Base-by-base conservation (phyloP, 2,797 vertebrate genomes). In the Schizopygopsis malacanthus region DNA sequence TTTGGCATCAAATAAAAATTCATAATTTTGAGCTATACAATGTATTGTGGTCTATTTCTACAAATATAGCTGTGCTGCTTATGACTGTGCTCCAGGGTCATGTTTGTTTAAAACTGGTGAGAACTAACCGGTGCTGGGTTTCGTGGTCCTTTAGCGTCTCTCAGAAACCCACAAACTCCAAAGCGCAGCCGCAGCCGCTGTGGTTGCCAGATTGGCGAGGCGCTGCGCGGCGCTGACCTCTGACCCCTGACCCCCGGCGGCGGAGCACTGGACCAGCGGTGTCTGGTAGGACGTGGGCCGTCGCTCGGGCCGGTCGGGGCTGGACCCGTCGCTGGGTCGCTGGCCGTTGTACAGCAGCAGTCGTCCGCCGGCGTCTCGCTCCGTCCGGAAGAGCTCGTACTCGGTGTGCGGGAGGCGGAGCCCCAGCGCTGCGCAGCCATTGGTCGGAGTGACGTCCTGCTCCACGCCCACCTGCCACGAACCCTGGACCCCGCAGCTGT, bases 351-450 rank as follows among this genome's bases (percentile, higher is more conserved):
- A 99, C 12, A 99, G 96, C 91, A 99, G 93, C 90, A 97, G 97
- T 87, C 93, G 96, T 6, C 97, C 97, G 9, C 83, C 91, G 73
- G 93, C 50, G 0, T 99, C 97, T 92, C 97, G 97, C 90, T 99
- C 98, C 97, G 98, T 96, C 81, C 97, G 97, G 95, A 99, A 99
- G 83, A 99, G 97, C 89, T 99, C 98, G 0, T 99, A 99, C 92
- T 99, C 98, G 0, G 97, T 99, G 94, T 99, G 98, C 22, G 98
- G 98, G 20, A 99, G 96, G n/a, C 96, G 96, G 93, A 99, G 98
- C 59, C 98, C 98, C 18, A 99, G 93, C 0, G 98, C 98, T 54
- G 97, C 95, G n/a, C 98, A 99, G 91, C 98, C 98, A 0, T 98
- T 96, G 0, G 98, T 99, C 54, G 94, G 91, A 0, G 98, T 99